Percentiles rank a stretch among this genome's conserved stretches.
phyloP scores from a whole-genome alignment of 2,113 vertebrate species.

The Drymodes brunneopygia region DNA sequence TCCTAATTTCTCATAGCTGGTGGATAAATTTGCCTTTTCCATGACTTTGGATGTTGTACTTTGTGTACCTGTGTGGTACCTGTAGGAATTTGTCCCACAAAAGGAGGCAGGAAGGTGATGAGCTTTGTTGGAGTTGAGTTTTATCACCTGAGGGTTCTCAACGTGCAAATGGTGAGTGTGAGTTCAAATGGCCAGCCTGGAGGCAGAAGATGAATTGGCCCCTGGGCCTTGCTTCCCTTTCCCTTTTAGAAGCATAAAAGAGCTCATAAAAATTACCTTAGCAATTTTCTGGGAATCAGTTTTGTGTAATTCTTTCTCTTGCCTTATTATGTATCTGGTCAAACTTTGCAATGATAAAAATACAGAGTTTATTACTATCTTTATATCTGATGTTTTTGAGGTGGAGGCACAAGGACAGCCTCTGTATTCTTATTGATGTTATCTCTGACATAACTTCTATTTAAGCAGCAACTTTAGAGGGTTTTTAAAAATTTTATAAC shows the following conservation, averaged over 20 bases:
- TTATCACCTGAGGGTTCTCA: background rate
- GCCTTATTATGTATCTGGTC: background rate
- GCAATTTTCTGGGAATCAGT: background rate
- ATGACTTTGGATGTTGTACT: background rate
- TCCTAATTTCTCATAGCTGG: background rate
- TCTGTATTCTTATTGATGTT: background rate
- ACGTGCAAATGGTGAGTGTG: background rate
- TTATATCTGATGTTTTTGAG: background rate
- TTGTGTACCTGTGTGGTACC: background rate
- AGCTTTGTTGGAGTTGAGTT: background rate
- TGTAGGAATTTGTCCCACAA: background rate
- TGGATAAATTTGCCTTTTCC: background rate
- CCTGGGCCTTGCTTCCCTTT: background rate
- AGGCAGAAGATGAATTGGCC: background rate
- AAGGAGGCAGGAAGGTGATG: background rate
- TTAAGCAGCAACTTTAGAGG: background rate
- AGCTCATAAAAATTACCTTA: background rate
- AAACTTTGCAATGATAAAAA: background rate
- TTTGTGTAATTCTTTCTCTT: background rate
- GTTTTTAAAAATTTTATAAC: background rate
- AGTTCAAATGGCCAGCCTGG: slow-evolving; percentile 26
- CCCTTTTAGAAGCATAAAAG: background rate
- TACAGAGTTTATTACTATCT: background rate
- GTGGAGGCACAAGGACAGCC: background rate
- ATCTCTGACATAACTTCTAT: background rate